Evolutionary conservation across 2,113 vertebrate species (phyloP).

Genomic region (Anhinga anhinga): DNA sequence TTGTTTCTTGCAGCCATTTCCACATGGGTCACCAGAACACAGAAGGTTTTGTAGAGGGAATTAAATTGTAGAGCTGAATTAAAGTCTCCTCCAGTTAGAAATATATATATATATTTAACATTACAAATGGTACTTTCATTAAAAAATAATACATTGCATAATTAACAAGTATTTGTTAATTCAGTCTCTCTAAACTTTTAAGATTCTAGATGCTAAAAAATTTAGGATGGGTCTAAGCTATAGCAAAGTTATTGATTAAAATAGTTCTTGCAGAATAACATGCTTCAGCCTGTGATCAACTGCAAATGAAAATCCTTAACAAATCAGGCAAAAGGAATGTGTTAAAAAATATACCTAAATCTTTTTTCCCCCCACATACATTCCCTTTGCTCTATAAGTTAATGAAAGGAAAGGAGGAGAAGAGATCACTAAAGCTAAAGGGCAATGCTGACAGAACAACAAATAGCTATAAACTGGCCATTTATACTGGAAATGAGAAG

Average conservation of each 20-base stretch:
- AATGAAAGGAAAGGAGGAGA: background rate
- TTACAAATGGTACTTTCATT: background rate
- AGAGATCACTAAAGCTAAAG: constrained; percentile 11
- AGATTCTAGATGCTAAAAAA: background rate
- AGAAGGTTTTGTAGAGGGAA: background rate
- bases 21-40: background rate
- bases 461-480: constrained; percentile 5
- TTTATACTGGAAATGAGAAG: background rate
- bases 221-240: background rate
- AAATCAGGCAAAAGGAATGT: background rate
- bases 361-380: accelerated
- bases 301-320: constrained; percentile 5
- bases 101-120: background rate
- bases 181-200: background rate
- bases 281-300: background rate
- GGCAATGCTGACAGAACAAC: background rate
- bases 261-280: background rate
- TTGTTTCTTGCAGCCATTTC: background rate
- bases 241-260: background rate
- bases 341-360: background rate
- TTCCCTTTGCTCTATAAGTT: background rate
- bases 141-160: background rate
- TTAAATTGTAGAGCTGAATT: background rate
- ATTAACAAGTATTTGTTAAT: background rate
- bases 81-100: background rate